Evolutionary conservation across 2,888 invertebrate genomes (phyloP).

Genomic region (Cloeon dipterum): DNA sequence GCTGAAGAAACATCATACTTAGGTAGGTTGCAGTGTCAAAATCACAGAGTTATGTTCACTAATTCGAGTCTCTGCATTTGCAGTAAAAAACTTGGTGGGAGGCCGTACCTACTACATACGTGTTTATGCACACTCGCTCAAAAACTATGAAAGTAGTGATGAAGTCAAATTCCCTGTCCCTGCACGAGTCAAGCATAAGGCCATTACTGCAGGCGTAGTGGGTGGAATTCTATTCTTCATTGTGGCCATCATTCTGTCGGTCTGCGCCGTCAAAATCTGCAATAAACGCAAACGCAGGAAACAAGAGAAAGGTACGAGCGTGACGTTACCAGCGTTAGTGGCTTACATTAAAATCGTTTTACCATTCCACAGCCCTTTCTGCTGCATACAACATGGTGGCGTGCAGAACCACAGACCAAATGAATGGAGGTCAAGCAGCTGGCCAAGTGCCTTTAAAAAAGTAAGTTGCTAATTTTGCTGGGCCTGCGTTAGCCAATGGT

Average conservation of each 20-base stretch:
- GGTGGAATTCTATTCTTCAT: constrained; percentile 94
- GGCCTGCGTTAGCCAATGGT: constrained; percentile 2
- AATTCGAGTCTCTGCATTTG: constrained; percentile 10
- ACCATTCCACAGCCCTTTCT: constrained; percentile 14
- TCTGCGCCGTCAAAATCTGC: constrained; percentile 94
- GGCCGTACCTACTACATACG: constrained; percentile 82
- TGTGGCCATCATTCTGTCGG: constrained; percentile 88
- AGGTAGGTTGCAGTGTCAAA: constrained; percentile 33
- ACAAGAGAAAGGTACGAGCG: constrained; percentile 78
- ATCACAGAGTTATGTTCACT: too few relatives aligned
- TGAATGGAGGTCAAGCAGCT: constrained; percentile 62
- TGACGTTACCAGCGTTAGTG: neutral
- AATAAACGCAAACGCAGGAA: constrained; percentile 91
- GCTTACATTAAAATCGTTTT: neutral
- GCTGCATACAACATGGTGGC: constrained; percentile 97
- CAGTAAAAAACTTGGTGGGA: constrained; percentile 78
- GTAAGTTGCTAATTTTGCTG: constrained; percentile 34
- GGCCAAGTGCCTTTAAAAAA: constrained; percentile 97
- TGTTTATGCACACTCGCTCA: constrained; percentile 68
- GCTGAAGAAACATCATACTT: constrained; percentile 76
- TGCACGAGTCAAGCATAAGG: constrained; percentile 80
- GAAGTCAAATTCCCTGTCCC: constrained; percentile 75
- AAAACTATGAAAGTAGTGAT: constrained; percentile 68
- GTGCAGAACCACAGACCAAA: constrained; percentile 82
- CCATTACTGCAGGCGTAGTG: constrained; percentile 87